Evolutionary conservation across 1,140 invertebrate genomes (phyloP), one percentile per base, ranked within the genome.

Genomic region (Zaprionus kolodkinae): DNA sequence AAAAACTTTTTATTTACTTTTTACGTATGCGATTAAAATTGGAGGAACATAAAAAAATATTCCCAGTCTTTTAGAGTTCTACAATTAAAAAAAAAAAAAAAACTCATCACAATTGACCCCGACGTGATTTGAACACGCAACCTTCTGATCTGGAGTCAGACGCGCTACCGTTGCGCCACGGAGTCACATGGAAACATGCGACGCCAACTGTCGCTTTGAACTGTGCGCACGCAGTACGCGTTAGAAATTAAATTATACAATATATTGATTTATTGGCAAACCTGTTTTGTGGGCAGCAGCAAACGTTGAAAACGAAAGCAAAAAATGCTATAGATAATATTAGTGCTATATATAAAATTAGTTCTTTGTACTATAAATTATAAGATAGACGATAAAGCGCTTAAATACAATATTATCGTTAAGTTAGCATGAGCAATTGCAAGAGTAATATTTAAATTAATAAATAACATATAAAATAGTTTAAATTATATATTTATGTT

Each of bases 111-210:
- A 54, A 11, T 71, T 96, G 97, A 97, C 96, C 97, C 96, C 96
- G 97, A 97, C 96, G 97, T 97, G 97, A 98, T 97, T 98, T 96
- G 97, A 98, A 98, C 97, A 97, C 97, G 97, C 97, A 98, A 97
- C 97, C 97, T 98, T 98, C 96, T 97, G 97, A 97, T 98, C 97
- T 97, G 97, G 97, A 98, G 97, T 98, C 97, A 97, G 97, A 98
- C 97, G 97, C 97, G 96, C 97, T 97, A 98, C 97, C 97, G 96
- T 98, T 98, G 97, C 97, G 97, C 97, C 97, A 98, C 97, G 96
- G 95, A 96, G 96, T 96, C 95, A 75, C 55, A 54, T 71, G 60
- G 15, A 40, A 45, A 57, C 38, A 52, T n/a, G 40, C 12, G 30
- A 36, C 60, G 36, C 12, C 35, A 71, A 75, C 52, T 75, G 60